Base-by-base conservation (phyloP, 2,888 invertebrate species). In the Digitonthophagus gazella region DNA sequence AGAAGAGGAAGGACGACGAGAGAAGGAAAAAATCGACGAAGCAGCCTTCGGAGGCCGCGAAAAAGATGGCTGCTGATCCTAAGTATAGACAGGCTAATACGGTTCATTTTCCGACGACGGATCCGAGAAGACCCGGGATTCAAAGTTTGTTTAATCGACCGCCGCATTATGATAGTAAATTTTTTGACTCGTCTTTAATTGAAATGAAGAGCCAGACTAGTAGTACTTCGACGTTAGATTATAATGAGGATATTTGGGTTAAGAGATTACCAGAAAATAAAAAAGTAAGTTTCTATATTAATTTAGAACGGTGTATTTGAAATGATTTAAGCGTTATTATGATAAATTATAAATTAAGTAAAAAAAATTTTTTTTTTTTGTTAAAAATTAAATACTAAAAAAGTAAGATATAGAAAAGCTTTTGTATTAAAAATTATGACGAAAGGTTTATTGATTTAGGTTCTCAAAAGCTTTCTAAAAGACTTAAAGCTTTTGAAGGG, bases 141-240 rank as follows among this genome's bases (percentile, higher is more conserved):
- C 86, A 88, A 75, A 84, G 86, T 11, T 83, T 91, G 70, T 90
- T 91, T 80, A 82, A 74, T 80, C 63, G 80, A 67, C 80, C 81
- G 63, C 90, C 90, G 1, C 93, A 93, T 82, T 86, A 90, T 72
- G 93, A 93, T 82, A 91, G 91, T 78, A 86, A 90, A 73, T 94
- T 92, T 85, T 93, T 93, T 79, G 93, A 93, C 83, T 90, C 90
- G 75, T 92, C 92, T 72, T 84, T 93, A 74, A 90, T 93, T 76
- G 93, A 92, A 83, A 92, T 93, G 83, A 91, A 92, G 79, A 90
- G 90, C 74, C 87, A 87, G 68, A 90, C 90, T n/a, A 88, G 89
- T 72, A 89, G 87, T 74, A 84, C 86, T 57, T 87, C 88, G 0
- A 80, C 90, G 58, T 88, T 89, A 75, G 86, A 84, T 3, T 84